These are phyloP conservation scores for Triplophysa siluroides DNA, from an alignment of 2,113 vertebrate genomes.

Conservation along the genomic window DNA sequence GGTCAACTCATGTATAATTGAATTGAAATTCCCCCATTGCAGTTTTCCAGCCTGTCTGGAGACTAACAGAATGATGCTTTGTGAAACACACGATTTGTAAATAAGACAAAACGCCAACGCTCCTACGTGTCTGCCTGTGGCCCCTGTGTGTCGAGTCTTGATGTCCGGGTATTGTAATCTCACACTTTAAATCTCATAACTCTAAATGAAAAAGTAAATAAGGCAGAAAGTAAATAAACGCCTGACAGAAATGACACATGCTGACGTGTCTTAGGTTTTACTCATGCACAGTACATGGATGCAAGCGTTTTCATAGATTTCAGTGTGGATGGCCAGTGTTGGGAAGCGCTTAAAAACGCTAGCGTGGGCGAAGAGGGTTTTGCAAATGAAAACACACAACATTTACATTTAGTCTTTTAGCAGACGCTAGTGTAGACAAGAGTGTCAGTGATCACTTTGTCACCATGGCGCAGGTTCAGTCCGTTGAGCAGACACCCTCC, in stretches of 20 bases:
- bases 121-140: not conserved
- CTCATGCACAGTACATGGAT: too few species aligned
- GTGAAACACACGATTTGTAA: slow-evolving; percentile 17
- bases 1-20: slow-evolving; percentile 32
- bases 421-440: too few species aligned
- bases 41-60: slow-evolving; percentile 9
- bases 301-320: too few species aligned
- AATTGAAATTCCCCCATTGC: slow-evolving; percentile 14
- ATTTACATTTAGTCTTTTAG: too few species aligned
- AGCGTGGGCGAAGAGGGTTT: too few species aligned
- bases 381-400: too few species aligned
- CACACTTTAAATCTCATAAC: not conserved
- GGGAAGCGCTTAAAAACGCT: too few species aligned
- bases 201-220: too few species aligned
- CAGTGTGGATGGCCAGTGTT: too few species aligned
- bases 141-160: not conserved
- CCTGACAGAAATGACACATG: too few species aligned
- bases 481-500: slow-evolving; percentile 15
- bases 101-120: slow-evolving; percentile 5
- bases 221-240: too few species aligned
- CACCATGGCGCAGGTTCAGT: slow-evolving; percentile 13
- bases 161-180: slow-evolving; percentile 19
- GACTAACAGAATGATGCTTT: not conserved
- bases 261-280: too few species aligned
- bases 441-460: slow-evolving; percentile 30